A percentile compares a stretch with the other conserved stretches of the same genome.
Conservation (phyloP, 2,888 invertebrate genomes). For the Drosophila testacea region DNA sequence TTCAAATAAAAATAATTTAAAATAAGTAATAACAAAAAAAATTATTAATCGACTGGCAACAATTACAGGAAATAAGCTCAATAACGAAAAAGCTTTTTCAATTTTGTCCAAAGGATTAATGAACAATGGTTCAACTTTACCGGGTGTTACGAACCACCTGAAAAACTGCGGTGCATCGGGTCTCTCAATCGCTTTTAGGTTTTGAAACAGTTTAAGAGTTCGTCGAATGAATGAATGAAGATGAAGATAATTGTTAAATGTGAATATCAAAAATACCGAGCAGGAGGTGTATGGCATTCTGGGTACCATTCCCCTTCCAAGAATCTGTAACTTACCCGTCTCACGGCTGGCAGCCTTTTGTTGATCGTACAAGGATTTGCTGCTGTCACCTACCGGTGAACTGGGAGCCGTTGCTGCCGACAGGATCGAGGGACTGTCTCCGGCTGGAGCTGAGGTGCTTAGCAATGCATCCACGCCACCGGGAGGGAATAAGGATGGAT, state of each 20-base stretch:
- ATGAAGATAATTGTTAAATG: slow-evolving; percentile 71
- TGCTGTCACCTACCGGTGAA: slow-evolving; percentile 77
- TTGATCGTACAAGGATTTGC: slow-evolving; percentile 78
- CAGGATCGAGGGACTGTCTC: slow-evolving; percentile 62
- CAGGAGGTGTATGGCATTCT: slow-evolving; percentile 26
- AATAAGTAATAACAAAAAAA: slow-evolving; percentile 20
- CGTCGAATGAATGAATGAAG: slow-evolving; percentile 41
- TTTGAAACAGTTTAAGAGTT: slow-evolving; percentile 25
- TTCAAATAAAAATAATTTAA: background rate
- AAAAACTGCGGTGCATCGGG: slow-evolving; percentile 80
- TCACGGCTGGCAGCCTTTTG: slow-evolving; percentile 78
- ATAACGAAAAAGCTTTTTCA: slow-evolving; percentile 42
- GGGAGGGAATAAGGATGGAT: slow-evolving; percentile 79
- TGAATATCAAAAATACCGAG: slow-evolving; percentile 33
- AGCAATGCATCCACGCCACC: slow-evolving; percentile 84
- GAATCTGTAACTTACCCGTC: slow-evolving; percentile 75
- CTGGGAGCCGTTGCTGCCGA: slow-evolving; percentile 73
- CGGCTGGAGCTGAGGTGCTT: slow-evolving; percentile 83
- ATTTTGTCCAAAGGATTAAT: slow-evolving; percentile 56
- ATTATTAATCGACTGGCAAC: slow-evolving; percentile 32
- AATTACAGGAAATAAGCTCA: slow-evolving; percentile 44
- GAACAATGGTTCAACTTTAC: slow-evolving; percentile 75
- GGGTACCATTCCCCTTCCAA: slow-evolving; percentile 15
- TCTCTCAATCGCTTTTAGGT: slow-evolving; percentile 72
- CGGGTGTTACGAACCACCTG: slow-evolving; percentile 84